These are phyloP conservation scores for Garrulus glandarius DNA, from an alignment of 2,797 vertebrate genomes.

Conservation along the genomic window DNA sequence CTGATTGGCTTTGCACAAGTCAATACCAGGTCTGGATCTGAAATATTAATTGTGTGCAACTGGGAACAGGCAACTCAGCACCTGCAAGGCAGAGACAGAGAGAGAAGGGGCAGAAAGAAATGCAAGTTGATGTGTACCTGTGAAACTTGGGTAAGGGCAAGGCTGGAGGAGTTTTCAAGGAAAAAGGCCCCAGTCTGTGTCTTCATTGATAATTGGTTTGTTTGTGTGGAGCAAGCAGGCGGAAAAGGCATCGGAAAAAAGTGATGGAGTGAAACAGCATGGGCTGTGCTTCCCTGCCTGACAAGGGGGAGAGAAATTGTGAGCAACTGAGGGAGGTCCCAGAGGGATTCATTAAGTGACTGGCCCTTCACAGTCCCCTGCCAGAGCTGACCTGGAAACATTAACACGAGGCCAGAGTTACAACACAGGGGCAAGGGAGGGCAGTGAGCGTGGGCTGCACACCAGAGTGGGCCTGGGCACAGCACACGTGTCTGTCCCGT, in stretches of 20 bases:
- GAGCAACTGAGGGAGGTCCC: constrained; percentile 75
- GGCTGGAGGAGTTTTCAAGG: constrained; percentile 67
- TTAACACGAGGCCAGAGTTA: constrained; percentile 22
- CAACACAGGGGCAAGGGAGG: not conserved
- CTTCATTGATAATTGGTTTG: constrained; percentile 73
- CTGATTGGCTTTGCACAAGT: not conserved
- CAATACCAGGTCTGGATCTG: not conserved
- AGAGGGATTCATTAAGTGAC: constrained; percentile 82
- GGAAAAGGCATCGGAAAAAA: constrained; percentile 51
- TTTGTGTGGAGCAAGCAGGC: constrained; percentile 67
- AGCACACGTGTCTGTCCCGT: accelerated
- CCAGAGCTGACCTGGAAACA: constrained; percentile 76
- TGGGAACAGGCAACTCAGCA: not conserved
- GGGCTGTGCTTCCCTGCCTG: constrained; percentile 70
- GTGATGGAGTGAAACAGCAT: constrained; percentile 71
- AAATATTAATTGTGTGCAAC: not conserved
- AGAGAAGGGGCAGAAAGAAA: not conserved
- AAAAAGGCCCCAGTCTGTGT: constrained; percentile 68
- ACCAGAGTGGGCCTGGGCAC: accelerated
- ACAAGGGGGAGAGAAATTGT: constrained; percentile 72
- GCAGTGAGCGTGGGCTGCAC: accelerated
- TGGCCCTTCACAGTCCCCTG: constrained; percentile 73
- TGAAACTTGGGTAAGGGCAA: not conserved
- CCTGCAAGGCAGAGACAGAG: not conserved
- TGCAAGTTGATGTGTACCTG: not conserved